Base-by-base conservation (phyloP, 92 coral and sea anemone species). In the Diadumene lineata region DNA sequence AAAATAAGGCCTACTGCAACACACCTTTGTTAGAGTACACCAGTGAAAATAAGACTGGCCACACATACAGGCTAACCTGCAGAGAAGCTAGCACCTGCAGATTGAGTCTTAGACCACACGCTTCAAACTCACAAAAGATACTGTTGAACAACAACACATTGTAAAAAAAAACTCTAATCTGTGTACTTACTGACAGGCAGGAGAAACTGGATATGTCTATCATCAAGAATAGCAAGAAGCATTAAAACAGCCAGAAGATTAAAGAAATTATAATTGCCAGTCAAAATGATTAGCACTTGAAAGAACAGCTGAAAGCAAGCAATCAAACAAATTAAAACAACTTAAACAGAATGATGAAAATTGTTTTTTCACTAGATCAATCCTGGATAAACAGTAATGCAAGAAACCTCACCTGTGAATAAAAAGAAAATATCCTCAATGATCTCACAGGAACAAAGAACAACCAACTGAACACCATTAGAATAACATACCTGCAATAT, bases 391-490 rank as follows among this genome's bases (percentile, higher is more conserved):
- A n/a, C n/a, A n/a, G n/a, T n/a, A n/a, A n/a, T n/a, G n/a, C n/a
- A n/a, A n/a, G n/a, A n/a, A n/a, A n/a, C n/a, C 64, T 22, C 60
- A 90, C 98, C 92, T 94, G 97, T 17, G 97, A 74, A 80, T 92
- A 94, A 73, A 94, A 94, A 7, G 98, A 87, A 72, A 94, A 86
- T 1, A 94, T 88, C 60, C 98, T 81, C 66, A 94, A 78, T 16
- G 98, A 94, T 71, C 98, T 84, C 7, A 94, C 88, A 29, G 98
- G 98, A 53, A 93, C 89, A 79, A 94, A 94, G 84, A 94, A 94
- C 75, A 94, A 80, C 82, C 88, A 88, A 16, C 98, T 85, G 15
- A 89, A 31, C 18, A 87, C 87, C 13, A 92, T 88, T 50, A 91
- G 88, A 46, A 94, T 94, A 17, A 32, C 26, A 58, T 88, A 94